These are phyloP conservation scores for Sphecodes monilicornis DNA, from an alignment of 2,888 invertebrate species.

Conservation along the genomic window DNA sequence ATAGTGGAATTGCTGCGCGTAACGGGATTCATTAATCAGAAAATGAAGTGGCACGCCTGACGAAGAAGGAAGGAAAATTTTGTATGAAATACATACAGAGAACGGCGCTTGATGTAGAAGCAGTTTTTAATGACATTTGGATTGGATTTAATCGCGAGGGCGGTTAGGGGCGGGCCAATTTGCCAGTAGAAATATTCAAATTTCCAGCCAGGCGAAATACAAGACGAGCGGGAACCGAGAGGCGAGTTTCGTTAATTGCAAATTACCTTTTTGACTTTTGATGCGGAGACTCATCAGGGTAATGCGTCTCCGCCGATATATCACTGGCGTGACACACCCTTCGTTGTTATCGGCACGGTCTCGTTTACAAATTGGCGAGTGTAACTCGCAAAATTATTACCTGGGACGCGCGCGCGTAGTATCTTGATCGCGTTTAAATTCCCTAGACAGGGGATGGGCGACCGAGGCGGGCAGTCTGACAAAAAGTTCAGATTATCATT, in stretches of 20 bases:
- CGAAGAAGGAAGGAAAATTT: neutral
- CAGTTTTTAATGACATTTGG: neutral
- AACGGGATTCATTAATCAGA: neutral
- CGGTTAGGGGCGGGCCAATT: neutral
- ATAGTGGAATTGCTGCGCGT: neutral
- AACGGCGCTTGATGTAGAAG: neutral
- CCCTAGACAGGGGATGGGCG: neutral
- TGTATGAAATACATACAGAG: neutral
- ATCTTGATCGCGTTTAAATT: constrained; percentile 38
- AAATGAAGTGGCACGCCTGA: neutral
- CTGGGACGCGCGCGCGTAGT: constrained; percentile 1
- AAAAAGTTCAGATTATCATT: neutral
- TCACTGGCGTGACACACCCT: constrained; percentile 40
- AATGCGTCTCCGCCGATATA: constrained; percentile 58
- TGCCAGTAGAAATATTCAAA: constrained; percentile 11
- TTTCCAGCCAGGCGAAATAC: neutral
- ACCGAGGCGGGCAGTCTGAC: neutral
- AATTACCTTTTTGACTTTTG: constrained; percentile 41
- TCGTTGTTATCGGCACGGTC: constrained; percentile 31
- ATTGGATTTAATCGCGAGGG: neutral
- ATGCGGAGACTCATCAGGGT: constrained; percentile 58
- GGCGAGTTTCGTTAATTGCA: constrained; percentile 31
- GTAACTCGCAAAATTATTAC: constrained; percentile 30
- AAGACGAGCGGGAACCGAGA: neutral
- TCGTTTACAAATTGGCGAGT: constrained; percentile 44